These are phyloP conservation scores for Pangasius mekongensis DNA, from an alignment of 2,797 vertebrate genomes.

Conservation along the genomic window DNA sequence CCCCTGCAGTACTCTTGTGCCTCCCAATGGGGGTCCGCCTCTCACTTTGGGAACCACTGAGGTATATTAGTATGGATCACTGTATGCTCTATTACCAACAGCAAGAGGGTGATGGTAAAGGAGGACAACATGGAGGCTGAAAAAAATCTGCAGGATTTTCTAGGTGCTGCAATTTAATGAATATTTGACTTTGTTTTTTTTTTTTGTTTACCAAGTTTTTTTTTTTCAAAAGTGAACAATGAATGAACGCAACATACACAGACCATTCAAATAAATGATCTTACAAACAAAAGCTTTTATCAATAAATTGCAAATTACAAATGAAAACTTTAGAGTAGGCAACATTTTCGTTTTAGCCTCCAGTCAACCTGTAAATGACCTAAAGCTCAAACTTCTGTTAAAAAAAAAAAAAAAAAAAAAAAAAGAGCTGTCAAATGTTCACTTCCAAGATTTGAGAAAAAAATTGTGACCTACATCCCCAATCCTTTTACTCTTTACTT, in stretches of 20 bases:
- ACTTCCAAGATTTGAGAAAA: background rate
- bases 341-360: background rate
- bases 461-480: background rate
- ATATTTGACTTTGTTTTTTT: background rate
- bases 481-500: background rate
- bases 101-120: background rate
- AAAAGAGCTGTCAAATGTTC: background rate
- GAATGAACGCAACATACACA: background rate
- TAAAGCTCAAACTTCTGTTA: background rate
- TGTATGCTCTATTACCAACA: background rate
- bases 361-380: background rate
- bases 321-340: background rate
- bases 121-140: background rate
- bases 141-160: background rate
- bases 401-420: background rate
- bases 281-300: conserved; percentile 2
- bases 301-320: conserved; percentile 17
- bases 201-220: background rate
- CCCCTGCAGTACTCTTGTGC: background rate
- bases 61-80: background rate
- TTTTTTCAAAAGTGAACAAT: background rate
- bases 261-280: background rate
- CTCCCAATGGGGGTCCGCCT: background rate
- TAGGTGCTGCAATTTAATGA: background rate
- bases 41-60: background rate